Evolutionary conservation across 2,113 vertebrate species (phyloP).

Genomic region (Amphiprion percula): DNA sequence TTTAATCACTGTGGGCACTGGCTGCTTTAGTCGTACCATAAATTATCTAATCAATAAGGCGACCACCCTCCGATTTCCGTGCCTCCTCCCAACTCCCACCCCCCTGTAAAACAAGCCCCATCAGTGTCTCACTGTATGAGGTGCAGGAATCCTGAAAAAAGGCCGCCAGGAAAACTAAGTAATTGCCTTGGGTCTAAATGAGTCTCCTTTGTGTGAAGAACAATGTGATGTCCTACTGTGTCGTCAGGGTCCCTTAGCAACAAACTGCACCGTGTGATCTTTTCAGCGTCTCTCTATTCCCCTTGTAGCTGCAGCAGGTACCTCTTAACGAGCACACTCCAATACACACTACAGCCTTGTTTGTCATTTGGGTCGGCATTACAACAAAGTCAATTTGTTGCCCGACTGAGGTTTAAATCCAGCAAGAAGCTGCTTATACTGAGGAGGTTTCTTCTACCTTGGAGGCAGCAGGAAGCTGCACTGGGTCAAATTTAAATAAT

Average conservation of each 20-base stretch:
- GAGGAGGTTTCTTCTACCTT: background rate
- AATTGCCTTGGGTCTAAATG: slow-evolving; percentile 79
- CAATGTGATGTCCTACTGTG: slow-evolving; percentile 80
- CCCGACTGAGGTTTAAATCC: slow-evolving; percentile 51
- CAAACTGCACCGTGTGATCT: slow-evolving; percentile 75
- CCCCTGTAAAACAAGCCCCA: slow-evolving; percentile 62
- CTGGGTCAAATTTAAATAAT: slow-evolving; percentile 1
- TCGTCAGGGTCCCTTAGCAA: slow-evolving; percentile 76
- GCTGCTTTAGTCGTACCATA: slow-evolving; percentile 72
- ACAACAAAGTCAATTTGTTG: slow-evolving; percentile 71
- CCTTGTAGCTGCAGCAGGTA: slow-evolving; percentile 77
- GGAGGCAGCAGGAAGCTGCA: slow-evolving; percentile 14
- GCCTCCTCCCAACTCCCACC: slow-evolving; percentile 50
- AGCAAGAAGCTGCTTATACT: slow-evolving; percentile 10
- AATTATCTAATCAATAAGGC: slow-evolving; percentile 77
- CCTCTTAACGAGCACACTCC: slow-evolving; percentile 75
- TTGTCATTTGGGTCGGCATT: slow-evolving; percentile 54
- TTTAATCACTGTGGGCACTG: slow-evolving; percentile 62
- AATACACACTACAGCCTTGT: slow-evolving; percentile 67
- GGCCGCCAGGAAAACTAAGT: slow-evolving; percentile 66
- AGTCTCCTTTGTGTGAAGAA: slow-evolving; percentile 79
- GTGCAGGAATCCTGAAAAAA: slow-evolving; percentile 54
- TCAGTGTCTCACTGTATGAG: slow-evolving; percentile 75
- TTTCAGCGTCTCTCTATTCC: slow-evolving; percentile 58
- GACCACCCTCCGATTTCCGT: slow-evolving; percentile 77